Evolutionary conservation across 2,797 vertebrate species (phyloP), one percentile per base, ranked within the genome.

Genomic region (Crypturellus tataupa): DNA sequence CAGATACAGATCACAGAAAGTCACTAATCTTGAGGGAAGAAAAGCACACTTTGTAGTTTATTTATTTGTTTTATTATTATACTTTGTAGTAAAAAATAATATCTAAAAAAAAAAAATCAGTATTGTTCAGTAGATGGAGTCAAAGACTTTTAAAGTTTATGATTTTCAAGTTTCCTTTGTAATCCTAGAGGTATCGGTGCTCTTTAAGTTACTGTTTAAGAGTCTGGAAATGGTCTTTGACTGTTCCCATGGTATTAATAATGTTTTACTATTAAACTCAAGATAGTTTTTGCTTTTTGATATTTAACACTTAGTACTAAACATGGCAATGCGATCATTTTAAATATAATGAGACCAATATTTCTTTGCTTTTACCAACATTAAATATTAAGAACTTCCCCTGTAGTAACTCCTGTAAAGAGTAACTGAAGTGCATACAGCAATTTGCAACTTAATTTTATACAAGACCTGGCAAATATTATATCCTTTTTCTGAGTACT

Each of bases 401-500:
- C 14, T 58, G 35, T 7, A 15, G 40, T 9, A 35, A 0, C 5
- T 15, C 71, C 39, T 39, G n/a, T 58, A 25, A 83, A 71, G 56
- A 46, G 31, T 31, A 68, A 31, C 9, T 46, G 49, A 86, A 93
- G 8, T 76, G 6, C 33, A 91, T n/a, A 40, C 8, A 60, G 24
- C 40, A 85, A 40, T 27, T 40, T 73, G 12, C 16, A 79, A 59
- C 37, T 51, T 63, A 5, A 23, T 67, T 91, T 80, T 40, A 46
- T 31, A 55, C 29, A 59, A 29, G 14, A 17, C 14, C 62, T 80
- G 10, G 40, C 0, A 0, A 65, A 46, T 49, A 39, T 16, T 27
- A 5, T 4, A 19, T 46, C 42, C 29, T 73, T 89, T 63, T 63
- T 76, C 53, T 40, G 27, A 40, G 9, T 3, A 3, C 27, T 68